A percentile compares a stretch with the other conserved stretches of the same genome.
These are phyloP conservation scores for Tribolium castaneum DNA, from an alignment of 1,140 invertebrate genomes.

Conservation along the genomic window DNA sequence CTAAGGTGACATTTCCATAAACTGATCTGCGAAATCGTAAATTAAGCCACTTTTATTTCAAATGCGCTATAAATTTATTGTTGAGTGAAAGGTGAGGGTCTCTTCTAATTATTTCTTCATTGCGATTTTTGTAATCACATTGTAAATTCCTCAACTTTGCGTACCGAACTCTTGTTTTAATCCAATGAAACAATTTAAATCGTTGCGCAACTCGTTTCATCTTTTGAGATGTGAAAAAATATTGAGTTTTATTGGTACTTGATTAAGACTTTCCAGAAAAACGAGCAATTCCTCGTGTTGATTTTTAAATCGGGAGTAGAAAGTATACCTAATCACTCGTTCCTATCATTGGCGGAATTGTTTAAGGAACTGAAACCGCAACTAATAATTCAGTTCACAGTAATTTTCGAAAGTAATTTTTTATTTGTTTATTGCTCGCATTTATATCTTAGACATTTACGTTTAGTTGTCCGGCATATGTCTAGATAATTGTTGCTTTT, in stretches of 20 bases:
- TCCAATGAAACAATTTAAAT: conserved; percentile 3
- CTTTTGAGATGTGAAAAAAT: not conserved
- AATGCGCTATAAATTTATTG: not conserved
- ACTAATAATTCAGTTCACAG: conserved; percentile 22
- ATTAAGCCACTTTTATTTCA: not conserved
- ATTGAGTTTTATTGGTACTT: not conserved
- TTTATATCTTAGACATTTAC: conserved; percentile 11
- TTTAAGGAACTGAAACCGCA: conserved; percentile 23
- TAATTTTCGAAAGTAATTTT: conserved; percentile 36
- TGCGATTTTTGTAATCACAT: conserved; percentile 15
- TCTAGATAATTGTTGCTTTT: conserved; percentile 29
- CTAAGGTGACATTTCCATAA: not conserved
- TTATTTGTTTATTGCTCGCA: conserved; percentile 18
- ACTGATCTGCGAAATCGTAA: not conserved
- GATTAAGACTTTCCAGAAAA: not conserved
- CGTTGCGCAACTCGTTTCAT: not conserved
- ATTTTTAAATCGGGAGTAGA: not conserved
- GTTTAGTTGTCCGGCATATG: conserved; percentile 27
- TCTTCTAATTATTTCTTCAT: conserved; percentile 17
- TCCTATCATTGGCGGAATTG: conserved; percentile 22
- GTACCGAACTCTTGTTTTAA: not conserved
- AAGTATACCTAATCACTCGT: conserved; percentile 27
- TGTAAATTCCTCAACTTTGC: not conserved
- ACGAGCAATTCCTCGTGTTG: not conserved
- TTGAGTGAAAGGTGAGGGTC: conserved; percentile 23